These are phyloP conservation scores for Zaprionus kolodkinae DNA, from an alignment of 1,140 invertebrate species.

Conservation along the genomic window DNA sequence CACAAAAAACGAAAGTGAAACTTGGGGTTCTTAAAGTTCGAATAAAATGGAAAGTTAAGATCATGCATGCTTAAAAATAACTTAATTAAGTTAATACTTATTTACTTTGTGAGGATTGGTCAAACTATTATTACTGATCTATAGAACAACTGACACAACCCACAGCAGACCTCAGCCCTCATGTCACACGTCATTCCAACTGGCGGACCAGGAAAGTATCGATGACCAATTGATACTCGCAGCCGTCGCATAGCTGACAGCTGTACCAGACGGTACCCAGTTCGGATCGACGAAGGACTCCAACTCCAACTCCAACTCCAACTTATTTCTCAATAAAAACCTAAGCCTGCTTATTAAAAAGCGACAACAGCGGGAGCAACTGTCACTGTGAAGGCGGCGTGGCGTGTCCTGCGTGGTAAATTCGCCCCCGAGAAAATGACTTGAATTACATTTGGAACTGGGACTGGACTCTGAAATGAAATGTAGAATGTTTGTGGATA, in stretches of 20 bases:
- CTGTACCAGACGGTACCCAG: slow-evolving; percentile 50
- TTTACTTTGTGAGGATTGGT: no score
- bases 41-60: background rate
- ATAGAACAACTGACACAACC: background rate
- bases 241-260: slow-evolving; percentile 61
- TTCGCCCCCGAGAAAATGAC: slow-evolving; percentile 53
- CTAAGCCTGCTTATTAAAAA: slow-evolving; percentile 77
- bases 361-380: slow-evolving; percentile 39
- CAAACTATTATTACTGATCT: slow-evolving; percentile 42
- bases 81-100: background rate
- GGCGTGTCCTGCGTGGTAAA: no score
- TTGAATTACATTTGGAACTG: slow-evolving; percentile 75
- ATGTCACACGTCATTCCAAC: slow-evolving; percentile 21
- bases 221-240: slow-evolving; percentile 65
- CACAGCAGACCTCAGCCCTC: background rate
- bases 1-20: background rate
- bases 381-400: slow-evolving; percentile 1
- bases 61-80: no score
- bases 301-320: slow-evolving; percentile 47
- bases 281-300: background rate
- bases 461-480: slow-evolving; percentile 50
- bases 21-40: background rate
- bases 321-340: slow-evolving; percentile 77
- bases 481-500: slow-evolving; percentile 53
- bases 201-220: slow-evolving; percentile 49